Conservation (phyloP, 2,113 vertebrate genomes). For the Anoplopoma fimbria region DNA sequence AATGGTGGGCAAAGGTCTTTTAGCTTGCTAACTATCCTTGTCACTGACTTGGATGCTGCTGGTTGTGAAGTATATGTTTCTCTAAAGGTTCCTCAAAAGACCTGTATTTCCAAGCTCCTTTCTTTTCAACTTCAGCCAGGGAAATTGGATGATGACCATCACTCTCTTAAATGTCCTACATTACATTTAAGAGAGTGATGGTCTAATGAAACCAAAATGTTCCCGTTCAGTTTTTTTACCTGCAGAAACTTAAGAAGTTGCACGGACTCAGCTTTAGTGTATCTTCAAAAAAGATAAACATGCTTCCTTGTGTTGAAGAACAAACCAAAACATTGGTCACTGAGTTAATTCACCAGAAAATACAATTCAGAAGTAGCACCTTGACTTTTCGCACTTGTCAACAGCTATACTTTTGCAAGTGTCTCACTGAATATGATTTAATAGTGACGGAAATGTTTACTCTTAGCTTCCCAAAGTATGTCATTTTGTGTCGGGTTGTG, state of each 20-base stretch:
- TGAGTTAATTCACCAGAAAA: background rate
- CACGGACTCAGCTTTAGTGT: background rate
- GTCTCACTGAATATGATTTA: background rate
- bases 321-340: background rate
- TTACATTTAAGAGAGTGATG: slow-evolving; percentile 19
- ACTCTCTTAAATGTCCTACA: too few species aligned
- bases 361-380: background rate
- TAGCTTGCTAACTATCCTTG: slow-evolving; percentile 18
- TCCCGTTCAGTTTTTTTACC: background rate
- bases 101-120: background rate
- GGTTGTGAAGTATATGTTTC: slow-evolving; percentile 32
- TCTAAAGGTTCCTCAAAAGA: slow-evolving; percentile 30
- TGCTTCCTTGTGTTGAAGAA: background rate
- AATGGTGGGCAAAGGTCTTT: slow-evolving; percentile 10
- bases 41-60: slow-evolving; percentile 26
- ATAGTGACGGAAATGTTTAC: slow-evolving; percentile 14
- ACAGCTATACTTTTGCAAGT: slow-evolving; percentile 1
- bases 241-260: background rate
- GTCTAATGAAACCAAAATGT: background rate
- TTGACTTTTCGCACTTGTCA: background rate
- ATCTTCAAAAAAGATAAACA: background rate
- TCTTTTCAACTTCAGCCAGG: slow-evolving; percentile 11
- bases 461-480: background rate
- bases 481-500: background rate
- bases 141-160: slow-evolving; percentile 8